These are phyloP conservation scores for Rhinoraja longicauda DNA, from an alignment of 2,797 vertebrate genomes.

Conservation along the genomic window DNA sequence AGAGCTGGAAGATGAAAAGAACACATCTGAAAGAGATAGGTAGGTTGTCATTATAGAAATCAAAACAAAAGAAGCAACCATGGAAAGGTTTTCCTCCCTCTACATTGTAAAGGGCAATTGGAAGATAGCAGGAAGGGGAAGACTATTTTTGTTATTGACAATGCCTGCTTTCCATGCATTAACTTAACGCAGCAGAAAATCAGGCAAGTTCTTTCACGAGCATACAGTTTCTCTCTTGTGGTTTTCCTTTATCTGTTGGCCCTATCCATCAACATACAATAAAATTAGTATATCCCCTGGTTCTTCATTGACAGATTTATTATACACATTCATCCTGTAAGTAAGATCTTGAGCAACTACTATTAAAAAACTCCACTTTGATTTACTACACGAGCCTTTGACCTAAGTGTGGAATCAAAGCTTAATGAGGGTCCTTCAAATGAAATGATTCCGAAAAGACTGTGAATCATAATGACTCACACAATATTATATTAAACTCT, in stretches of 20 bases:
- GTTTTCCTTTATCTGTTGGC: neutral
- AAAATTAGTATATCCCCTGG: neutral
- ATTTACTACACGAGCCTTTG: neutral
- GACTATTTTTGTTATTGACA: neutral
- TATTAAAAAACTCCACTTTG: neutral
- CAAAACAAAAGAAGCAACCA: neutral
- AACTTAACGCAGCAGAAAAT: neutral
- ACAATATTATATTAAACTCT: too few species aligned
- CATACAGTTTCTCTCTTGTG: neutral
- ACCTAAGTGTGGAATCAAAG: neutral
- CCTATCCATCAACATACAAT: neutral
- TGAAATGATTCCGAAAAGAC: too few species aligned
- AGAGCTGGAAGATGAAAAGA: neutral
- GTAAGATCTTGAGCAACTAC: neutral
- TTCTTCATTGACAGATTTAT: neutral
- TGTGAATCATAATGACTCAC: too few species aligned
- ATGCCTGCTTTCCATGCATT: neutral
- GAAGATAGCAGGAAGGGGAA: neutral
- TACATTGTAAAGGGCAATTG: neutral
- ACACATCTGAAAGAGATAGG: neutral
- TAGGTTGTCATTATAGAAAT: neutral
- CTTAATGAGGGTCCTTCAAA: too few species aligned
- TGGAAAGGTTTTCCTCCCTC: neutral
- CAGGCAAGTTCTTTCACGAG: neutral
- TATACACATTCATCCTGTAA: neutral